Base-by-base conservation (phyloP, 2,888 invertebrate species). In the Trisateles emortualis region DNA sequence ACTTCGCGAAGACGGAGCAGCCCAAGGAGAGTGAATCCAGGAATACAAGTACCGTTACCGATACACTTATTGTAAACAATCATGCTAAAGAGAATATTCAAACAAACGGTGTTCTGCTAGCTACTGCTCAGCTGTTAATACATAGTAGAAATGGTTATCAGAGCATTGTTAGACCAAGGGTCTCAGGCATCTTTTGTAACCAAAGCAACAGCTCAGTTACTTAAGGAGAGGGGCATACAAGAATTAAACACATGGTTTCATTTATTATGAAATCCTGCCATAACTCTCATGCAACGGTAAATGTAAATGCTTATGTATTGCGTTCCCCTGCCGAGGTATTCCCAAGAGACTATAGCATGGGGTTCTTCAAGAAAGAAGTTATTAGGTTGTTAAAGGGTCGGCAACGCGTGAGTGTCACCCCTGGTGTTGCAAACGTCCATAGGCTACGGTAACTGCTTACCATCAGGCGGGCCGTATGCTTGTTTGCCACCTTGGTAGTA, bases 91-190 rank as follows among this genome's bases (percentile, higher is more conserved):
- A 44, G 33, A 42, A 26, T 9, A 3, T 14, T 32, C 17, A 16
- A 8, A 30, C 14, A 10, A 3, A 42, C n/a, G n/a, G n/a, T 40
- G 44, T 46, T 0, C 24, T 58, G 8, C 43, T 55, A 24, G 47
- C 59, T 40, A 59, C 54, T 3, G 59, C 59, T 14, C 14, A n/a
- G 6, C 47, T 59, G 1, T 39, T 30, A 33, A 53, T 39, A 8
- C 0, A 13, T 11, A 36, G 33, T 32, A 26, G 9, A 1, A 16
- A 55, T n/a, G 59, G 50, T 39, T 24, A 1, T 54, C 3, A 46
- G 58, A 8, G 54, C 49, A 1, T 41, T 57, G 39, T 43, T 55
- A n/a, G n/a, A n/a, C n/a, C n/a, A n/a, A n/a, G n/a, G n/a, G n/a
- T n/a, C n/a, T n/a, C n/a, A n/a, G n/a, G 36, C 51, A 51, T 57